Evolutionary conservation across 2,797 vertebrate genomes (phyloP).

Genomic region (Onychomys torridus): DNA sequence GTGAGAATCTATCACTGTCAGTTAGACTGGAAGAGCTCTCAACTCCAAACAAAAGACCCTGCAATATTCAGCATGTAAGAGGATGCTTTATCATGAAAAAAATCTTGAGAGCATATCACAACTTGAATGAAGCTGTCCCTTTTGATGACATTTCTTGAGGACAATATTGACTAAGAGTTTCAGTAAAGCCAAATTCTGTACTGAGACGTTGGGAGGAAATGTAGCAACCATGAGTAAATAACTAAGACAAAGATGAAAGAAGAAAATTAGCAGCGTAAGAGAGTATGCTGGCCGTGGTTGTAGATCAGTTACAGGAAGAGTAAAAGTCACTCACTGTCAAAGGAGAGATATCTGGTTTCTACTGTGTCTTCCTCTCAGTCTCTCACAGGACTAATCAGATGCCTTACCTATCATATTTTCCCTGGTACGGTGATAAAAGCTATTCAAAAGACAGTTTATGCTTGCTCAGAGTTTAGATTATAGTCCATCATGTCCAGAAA

Average conservation of each 20-base stretch:
- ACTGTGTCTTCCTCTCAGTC: background rate
- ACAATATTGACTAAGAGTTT: background rate
- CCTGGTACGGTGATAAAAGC: background rate
- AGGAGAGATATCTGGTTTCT: background rate
- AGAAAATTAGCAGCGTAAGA: background rate
- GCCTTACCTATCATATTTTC: background rate
- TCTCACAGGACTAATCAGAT: background rate
- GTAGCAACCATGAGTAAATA: background rate
- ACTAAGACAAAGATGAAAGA: background rate
- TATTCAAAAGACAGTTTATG: background rate
- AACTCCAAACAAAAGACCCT: background rate
- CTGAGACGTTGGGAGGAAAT: constrained; percentile 23
- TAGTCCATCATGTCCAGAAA: background rate
- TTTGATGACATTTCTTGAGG: background rate
- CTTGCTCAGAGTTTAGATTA: background rate
- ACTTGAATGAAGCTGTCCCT: background rate
- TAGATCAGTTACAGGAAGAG: background rate
- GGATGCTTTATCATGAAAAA: background rate
- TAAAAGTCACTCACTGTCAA: constrained; percentile 25
- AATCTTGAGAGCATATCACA: background rate
- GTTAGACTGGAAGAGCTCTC: background rate
- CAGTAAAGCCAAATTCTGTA: constrained; percentile 9
- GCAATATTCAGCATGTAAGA: background rate
- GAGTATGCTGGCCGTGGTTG: background rate
- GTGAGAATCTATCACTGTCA: background rate